Base-by-base conservation (phyloP, 1,140 invertebrate species). In the Teleopsis dalmanni region DNA sequence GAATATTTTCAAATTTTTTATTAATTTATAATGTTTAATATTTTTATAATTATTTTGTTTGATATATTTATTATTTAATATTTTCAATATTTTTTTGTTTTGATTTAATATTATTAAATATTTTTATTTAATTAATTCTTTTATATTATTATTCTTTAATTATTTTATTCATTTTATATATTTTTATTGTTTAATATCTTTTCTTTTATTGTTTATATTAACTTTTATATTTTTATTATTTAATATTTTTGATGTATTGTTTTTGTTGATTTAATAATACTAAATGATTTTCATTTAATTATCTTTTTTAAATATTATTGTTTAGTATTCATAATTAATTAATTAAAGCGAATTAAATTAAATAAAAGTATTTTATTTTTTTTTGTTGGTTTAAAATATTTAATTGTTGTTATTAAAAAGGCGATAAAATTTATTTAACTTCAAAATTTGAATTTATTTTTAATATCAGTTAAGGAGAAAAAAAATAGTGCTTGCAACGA, bases 401-500 rank as follows among this genome's bases (percentile, higher is more conserved):
- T 5, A 43, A n/a, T 16, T 27, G 25, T 40, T 22, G 10, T 40
- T 41, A 21, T 25, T 41, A 19, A 43, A 43, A 43, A 43, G 18
- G 23, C 29, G 26, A 16, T 26, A 16, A 7, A 16, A 26, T 42
- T 29, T 42, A 16, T 43, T 43, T 43, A 19, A 3, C 23, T 41
- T 26, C 14, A 41, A n/a, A n/a, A n/a, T 19, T 41, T 41, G 13
- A 41, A 16, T 43, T 26, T 10, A 10, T 23, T 35, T 35, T 4
- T 43, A 29, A 27, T 4, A 29, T 7, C 37, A 19, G 25, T 43
- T 43, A 29, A 44, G 34, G 21, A 44, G 31, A 14, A n/a, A 33
- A 31, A 33, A 31, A 33, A 33, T 44, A 44, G 34, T 33, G 42
- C 42, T 27, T 31, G 42, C 26, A 44, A 44, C 42, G 34, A 43